Conservation (phyloP, 2,113 vertebrate genomes). For the Microtus pennsylvanicus region DNA sequence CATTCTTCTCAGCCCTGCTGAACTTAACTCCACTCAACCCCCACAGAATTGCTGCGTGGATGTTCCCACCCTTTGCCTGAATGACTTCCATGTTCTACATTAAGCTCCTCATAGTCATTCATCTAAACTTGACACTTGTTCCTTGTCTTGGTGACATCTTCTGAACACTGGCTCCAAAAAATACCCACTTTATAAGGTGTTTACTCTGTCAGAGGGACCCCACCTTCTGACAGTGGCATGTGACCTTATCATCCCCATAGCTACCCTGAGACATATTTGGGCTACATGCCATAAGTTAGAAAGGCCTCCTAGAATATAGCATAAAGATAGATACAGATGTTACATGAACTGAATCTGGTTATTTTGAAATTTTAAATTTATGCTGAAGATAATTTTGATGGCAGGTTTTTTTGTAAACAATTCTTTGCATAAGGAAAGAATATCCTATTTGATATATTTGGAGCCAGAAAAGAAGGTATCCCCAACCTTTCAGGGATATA, state of each 20-base stretch:
- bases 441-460: too few relatives aligned
- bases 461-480: not conserved
- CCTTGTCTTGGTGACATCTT: not conserved
- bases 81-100: not conserved
- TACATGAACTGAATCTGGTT: not conserved
- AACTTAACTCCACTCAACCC: not conserved
- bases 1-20: not conserved
- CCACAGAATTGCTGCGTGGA: not conserved
- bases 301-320: rapidly evolving
- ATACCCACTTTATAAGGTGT: not conserved
- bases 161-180: not conserved
- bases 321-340: not conserved
- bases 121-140: rapidly evolving
- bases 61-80: not conserved
- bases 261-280: not conserved
- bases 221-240: not conserved
- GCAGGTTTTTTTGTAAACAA: not conserved
- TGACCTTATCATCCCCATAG: not conserved
- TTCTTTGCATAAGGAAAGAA: not conserved
- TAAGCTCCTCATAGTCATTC: not conserved
- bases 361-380: not conserved
- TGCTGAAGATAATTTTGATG: not conserved
- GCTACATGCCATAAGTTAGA: not conserved
- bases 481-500: not conserved
- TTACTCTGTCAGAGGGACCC: not conserved